Conservation (phyloP, 2,888 invertebrate species). For the Dolomedes plantarius region DNA sequence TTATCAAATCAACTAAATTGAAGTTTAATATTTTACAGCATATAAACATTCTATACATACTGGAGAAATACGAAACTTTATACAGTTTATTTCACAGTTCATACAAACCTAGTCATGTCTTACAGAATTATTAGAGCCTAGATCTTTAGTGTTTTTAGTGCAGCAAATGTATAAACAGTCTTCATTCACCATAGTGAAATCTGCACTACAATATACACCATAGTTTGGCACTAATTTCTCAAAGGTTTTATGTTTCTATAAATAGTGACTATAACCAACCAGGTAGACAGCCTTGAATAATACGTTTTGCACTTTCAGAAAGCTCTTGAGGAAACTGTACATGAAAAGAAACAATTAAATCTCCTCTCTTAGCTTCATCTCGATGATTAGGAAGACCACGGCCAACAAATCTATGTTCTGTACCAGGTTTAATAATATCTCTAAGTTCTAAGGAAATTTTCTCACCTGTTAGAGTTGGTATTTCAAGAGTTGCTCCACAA, state of each 20-base stretch:
- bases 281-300: conserved; percentile 83
- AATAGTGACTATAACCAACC: conserved; percentile 6
- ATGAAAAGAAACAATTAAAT: conserved; percentile 94
- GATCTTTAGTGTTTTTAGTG: too few species aligned
- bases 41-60: too few species aligned
- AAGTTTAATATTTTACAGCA: too few species aligned
- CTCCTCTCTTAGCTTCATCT: conserved; percentile 91
- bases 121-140: too few species aligned
- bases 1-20: too few species aligned
- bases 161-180: too few species aligned
- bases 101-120: too few species aligned
- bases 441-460: conserved; percentile 81
- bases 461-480: conserved; percentile 91
- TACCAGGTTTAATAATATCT: conserved; percentile 87
- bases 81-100: too few species aligned
- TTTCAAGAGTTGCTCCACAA: conserved; percentile 89
- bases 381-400: conserved; percentile 95
- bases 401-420: conserved; percentile 90
- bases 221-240: too few species aligned
- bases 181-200: too few species aligned
- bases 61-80: too few species aligned
- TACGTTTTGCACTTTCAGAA: conserved; percentile 87
- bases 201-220: too few species aligned
- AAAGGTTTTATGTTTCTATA: neutral
- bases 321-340: conserved; percentile 93